Evolutionary conservation across 2,113 vertebrate species (phyloP), one percentile per base, ranked within the genome.

Genomic region (Petroica traversi): DNA sequence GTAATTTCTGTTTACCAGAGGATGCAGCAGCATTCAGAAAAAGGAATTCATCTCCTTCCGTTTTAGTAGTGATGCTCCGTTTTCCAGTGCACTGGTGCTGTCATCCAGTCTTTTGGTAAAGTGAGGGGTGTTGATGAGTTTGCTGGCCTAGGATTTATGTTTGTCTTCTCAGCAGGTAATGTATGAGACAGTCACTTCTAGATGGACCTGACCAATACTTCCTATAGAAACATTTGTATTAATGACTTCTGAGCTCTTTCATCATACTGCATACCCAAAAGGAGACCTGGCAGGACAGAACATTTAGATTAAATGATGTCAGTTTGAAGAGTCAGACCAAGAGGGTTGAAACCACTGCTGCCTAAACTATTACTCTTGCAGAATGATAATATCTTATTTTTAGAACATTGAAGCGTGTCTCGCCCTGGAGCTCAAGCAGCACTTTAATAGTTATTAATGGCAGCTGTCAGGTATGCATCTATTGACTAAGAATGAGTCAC

Each of bases 391-490:
- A 91, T 92, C 81, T 97, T 98, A 97, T 97, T 97, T 98, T 97
- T 97, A 97, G 97, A 93, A 96, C 41, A 82, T 73, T 64, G 85
- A 97, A 90, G 75, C 89, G 79, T 95, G 92, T 95, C 91, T 97
- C 23, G 8, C 92, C 61, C 92, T 54, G 77, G 33, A 96, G 76
- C 80, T 96, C 72, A 93, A 95, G 78, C 51, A 80, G 38, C 16
- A 6, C 55, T 95, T 87, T 98, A 96, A 97, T 95, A 93, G 91
- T 98, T 98, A 98, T 98, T 98, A 97, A 98, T 97, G 95, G 95
- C 92, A 97, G 82, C 77, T 97, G 97, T 96, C 97, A 97, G 86
- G 43, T 77, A 52, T 73, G 79, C 33, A 91, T 87, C 83, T 97
- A 94, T 92, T 88, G 95, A 95, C 77, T 83, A 85, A 73, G 73